Base-by-base conservation (phyloP, 2,113 vertebrate species). In the Channa maculata region DNA sequence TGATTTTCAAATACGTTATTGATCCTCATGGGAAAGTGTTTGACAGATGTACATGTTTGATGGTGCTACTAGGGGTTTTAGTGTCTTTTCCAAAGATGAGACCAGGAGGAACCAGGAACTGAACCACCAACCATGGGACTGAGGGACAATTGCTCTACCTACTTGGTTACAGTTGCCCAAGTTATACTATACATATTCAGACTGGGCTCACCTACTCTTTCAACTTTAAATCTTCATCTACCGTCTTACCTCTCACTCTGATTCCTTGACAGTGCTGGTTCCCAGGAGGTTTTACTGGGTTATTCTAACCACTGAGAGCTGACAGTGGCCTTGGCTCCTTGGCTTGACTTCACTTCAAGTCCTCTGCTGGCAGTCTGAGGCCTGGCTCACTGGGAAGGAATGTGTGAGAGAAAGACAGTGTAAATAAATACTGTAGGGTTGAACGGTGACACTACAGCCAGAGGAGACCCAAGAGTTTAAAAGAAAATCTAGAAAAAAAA, bases 371-470 rank as follows among this genome's bases (percentile, higher is more conserved):
- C 92, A 94, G 92, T 92, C 92, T 88, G 88, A 87, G 83, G 90
- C 87, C 81, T 71, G 78, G 89, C 93, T 97, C 95, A 96, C 77
- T 95, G 93, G 94, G 96, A 97, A 98, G 96, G 94, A 97, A 98
- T 97, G 95, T 93, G 86, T 96, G 94, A 93, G 87, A 93, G 94
- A 95, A 93, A 96, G 93, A 95, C 93, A 95, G 95, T 93, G 92
- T 95, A 96, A 96, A 97, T 96, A 96, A 95, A 97, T 95, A 96
- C 91, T 65, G 74, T 49, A 53, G 61, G 50, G 61, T 57, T 54
- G n/a, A 74, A 92, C 89, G 91, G 93, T 78, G 74, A 88, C 94
- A 95, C 92, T 91, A 91, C 87, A 92, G 91, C 93, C 90, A 64
- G 92, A 92, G 80, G 75, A 63, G 78, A 88, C 74, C 55, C 63